phyloP scores from a whole-genome alignment of 2,797 vertebrate species.

The Myotis findleyi region DNA sequence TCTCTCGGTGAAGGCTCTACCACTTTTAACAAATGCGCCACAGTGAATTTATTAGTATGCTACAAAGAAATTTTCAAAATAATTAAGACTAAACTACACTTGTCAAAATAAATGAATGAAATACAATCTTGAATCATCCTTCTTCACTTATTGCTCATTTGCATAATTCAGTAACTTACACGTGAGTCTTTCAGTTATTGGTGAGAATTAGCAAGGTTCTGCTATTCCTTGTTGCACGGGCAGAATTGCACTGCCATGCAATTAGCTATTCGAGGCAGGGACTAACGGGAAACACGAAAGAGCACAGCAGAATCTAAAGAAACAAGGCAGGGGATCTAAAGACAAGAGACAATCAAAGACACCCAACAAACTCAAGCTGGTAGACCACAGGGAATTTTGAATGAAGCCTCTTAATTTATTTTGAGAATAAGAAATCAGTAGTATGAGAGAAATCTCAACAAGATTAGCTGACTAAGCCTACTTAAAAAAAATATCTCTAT shows the following conservation, averaged over 20 bases:
- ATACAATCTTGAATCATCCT: constrained; percentile 83
- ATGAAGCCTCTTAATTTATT: constrained; percentile 84
- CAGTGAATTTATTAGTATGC: constrained; percentile 83
- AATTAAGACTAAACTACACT: constrained; percentile 85
- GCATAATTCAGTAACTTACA: constrained; percentile 83
- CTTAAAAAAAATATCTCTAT: constrained; percentile 78
- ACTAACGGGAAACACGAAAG: constrained; percentile 78
- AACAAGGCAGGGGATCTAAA: constrained; percentile 80
- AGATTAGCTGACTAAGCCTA: constrained; percentile 84
- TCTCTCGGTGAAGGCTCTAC: constrained; percentile 64
- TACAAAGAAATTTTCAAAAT: constrained; percentile 83
- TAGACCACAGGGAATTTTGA: constrained; percentile 82
- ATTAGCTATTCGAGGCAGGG: constrained; percentile 82
- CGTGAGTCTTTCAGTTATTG: constrained; percentile 78
- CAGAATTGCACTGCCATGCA: constrained; percentile 73
- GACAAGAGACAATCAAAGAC: constrained; percentile 83
- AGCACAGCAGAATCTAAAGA: constrained; percentile 77
- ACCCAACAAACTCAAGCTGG: constrained; percentile 80
- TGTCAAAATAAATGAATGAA: constrained; percentile 86
- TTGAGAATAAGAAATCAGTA: constrained; percentile 83
- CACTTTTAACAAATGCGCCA: constrained; percentile 77
- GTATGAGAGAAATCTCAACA: constrained; percentile 82
- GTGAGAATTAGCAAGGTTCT: constrained; percentile 82
- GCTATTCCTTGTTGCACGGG: constrained; percentile 62
- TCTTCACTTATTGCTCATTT: constrained; percentile 83